Conservation (phyloP, 1,140 invertebrate species). For the Parapsyche elsis region DNA sequence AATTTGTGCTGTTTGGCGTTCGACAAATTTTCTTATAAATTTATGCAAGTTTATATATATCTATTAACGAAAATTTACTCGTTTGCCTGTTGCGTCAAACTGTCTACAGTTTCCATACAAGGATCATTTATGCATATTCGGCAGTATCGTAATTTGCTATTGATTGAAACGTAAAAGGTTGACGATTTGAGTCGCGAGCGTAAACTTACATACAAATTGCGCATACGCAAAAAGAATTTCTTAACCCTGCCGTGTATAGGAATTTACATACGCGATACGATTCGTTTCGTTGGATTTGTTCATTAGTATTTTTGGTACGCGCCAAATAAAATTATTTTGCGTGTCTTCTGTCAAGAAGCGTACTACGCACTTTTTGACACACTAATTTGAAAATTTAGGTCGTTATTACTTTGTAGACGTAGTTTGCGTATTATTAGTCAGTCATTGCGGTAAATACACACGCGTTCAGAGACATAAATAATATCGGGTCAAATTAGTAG, state of each 20-base stretch:
- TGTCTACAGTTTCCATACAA: too few relatives aligned
- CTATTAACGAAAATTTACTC: too few relatives aligned
- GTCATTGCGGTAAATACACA: background rate
- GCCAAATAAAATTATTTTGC: conserved; percentile 18
- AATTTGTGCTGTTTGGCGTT: background rate
- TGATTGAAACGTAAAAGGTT: too few relatives aligned
- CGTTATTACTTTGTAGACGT: too few relatives aligned
- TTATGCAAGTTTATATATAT: too few relatives aligned
- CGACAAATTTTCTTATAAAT: too few relatives aligned
- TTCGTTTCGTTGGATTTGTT: background rate
- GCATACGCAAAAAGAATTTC: background rate
- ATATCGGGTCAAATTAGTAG: background rate
- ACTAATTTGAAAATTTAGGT: background rate
- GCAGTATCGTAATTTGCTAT: too few relatives aligned
- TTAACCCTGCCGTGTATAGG: background rate
- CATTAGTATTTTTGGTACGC: conserved; percentile 3
- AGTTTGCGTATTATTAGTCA: too few relatives aligned
- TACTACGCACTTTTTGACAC: background rate
- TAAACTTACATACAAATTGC: background rate
- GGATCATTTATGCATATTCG: too few relatives aligned
- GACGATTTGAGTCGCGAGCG: background rate
- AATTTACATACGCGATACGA: too few relatives aligned
- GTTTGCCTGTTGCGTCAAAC: too few relatives aligned
- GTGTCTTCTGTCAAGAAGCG: background rate
- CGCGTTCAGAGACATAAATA: background rate